Evolutionary conservation across 2,888 invertebrate species (phyloP), one percentile per base, ranked within the genome.

Genomic region (Sthenelais limicola): DNA sequence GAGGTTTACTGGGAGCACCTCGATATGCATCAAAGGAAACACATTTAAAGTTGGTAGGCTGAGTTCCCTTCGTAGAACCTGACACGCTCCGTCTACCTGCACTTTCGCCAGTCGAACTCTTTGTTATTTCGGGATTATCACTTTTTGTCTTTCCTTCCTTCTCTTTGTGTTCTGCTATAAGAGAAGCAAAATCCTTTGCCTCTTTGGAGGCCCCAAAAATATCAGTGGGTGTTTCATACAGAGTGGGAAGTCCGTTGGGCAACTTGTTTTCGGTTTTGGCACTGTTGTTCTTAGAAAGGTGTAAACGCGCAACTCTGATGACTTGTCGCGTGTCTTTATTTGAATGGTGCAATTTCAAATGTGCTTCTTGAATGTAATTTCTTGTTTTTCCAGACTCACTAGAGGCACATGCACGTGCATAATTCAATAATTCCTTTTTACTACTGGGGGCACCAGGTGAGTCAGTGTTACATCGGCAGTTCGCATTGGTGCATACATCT

Each of bases 311-410:
- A 26, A 82, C 81, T 24, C 83, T 76, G 24, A 84, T 78, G 9
- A 84, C 75, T 43, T 80, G 79, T 38, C 80, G 80, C n/a, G 80
- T 77, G 71, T 84, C 84, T 74, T 83, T 83, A 35, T 82, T 80
- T 32, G 80, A 78, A 58, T 83, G 80, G 66, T 83, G 84, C 32
- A 82, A 67, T 66, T 82, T 82, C 5, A 84, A 76, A 30, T 79
- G 74, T 9, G 83, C 82, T 33, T 83, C 84, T n/a, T 66, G 71
- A 43, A 62, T 62, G 35, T 62, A 62, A 28, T 62, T 62, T 15
- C 62, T 62, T 5, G 62, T 21, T 15, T 26, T 21, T 9, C 62
- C 38, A 3, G 24, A 12, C 21, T 32, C 30, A 3, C 33, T n/a
- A 4, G 49, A 38, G 15, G 38, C 51, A 24, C 70, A 70, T 4